phyloP scores from a whole-genome alignment of 2,888 invertebrate species.

The Drepanosiphum platanoidis region DNA sequence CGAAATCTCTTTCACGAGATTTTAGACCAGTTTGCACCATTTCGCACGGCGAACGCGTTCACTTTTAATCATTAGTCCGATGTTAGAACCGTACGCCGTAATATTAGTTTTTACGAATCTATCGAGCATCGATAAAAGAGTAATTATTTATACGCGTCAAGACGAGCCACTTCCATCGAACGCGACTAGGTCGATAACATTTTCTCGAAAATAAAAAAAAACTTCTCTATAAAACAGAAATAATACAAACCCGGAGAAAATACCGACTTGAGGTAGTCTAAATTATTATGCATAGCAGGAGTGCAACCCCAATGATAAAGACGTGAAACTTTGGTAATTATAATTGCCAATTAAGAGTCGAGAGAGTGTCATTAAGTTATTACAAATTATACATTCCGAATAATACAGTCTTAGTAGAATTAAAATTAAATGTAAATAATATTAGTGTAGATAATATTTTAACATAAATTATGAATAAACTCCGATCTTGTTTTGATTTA shows the following conservation, averaged over 20 bases:
- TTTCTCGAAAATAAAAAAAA: not conserved
- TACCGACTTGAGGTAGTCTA: not conserved
- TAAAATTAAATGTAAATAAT: constrained; percentile 37
- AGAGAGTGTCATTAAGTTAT: constrained; percentile 44
- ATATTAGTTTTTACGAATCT: not conserved
- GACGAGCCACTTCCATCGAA: not conserved
- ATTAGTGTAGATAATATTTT: constrained; percentile 9
- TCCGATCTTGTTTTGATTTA: not conserved
- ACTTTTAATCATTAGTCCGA: not conserved
- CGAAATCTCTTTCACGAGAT: no score
- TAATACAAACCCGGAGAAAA: not conserved
- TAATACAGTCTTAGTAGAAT: constrained; percentile 26
- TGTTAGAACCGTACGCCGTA: not conserved
- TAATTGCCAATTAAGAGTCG: constrained; percentile 42
- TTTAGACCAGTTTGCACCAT: no score
- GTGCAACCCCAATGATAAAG: constrained; percentile 40
- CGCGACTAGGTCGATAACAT: not conserved
- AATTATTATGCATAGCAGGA: constrained; percentile 39
- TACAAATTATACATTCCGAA: constrained; percentile 40
- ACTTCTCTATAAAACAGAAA: not conserved
- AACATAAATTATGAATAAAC: constrained; percentile 9
- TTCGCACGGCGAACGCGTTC: no score
- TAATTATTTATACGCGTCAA: not conserved
- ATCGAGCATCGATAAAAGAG: not conserved
- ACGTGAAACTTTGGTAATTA: constrained; percentile 44